These are phyloP conservation scores for Scaptomyza polygonia DNA, from an alignment of 2,888 invertebrate species.

Conservation along the genomic window DNA sequence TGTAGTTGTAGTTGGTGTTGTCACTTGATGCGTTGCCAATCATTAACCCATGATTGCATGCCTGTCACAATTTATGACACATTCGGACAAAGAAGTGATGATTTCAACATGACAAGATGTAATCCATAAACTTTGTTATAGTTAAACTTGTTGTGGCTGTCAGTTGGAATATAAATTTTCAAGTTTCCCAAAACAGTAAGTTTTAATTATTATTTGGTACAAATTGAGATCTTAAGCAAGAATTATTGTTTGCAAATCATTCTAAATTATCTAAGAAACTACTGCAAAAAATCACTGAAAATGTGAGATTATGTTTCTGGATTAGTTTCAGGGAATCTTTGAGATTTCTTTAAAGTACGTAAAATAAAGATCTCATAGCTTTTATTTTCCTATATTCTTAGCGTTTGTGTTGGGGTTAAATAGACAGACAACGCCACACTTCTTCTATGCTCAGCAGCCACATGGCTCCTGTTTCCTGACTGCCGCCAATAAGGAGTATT, in stretches of 20 bases:
- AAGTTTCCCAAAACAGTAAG: too few relatives aligned
- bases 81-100: conserved; percentile 17
- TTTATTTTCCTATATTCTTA: not conserved
- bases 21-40: conserved; percentile 63
- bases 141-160: not conserved
- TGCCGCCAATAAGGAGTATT: conserved; percentile 54
- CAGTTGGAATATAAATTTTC: not conserved
- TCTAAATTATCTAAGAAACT: too few relatives aligned
- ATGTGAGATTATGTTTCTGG: too few relatives aligned
- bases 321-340: too few relatives aligned
- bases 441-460: conserved; percentile 28
- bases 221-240: too few relatives aligned
- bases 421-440: conserved; percentile 53
- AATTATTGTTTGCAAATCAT: too few relatives aligned
- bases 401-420: conserved; percentile 36
- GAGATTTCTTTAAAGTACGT: too few relatives aligned
- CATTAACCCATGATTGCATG: conserved; percentile 63
- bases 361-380: not conserved
- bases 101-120: conserved; percentile 1
- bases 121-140: conserved; percentile 21
- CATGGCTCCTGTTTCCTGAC: conserved; percentile 1
- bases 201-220: too few relatives aligned
- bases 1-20: conserved; percentile 46
- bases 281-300: too few relatives aligned
- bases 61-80: conserved; percentile 65